These are phyloP conservation scores for Leptinotarsa peninsularis DNA, from an alignment of 2,888 invertebrate genomes.

Conservation along the genomic window DNA sequence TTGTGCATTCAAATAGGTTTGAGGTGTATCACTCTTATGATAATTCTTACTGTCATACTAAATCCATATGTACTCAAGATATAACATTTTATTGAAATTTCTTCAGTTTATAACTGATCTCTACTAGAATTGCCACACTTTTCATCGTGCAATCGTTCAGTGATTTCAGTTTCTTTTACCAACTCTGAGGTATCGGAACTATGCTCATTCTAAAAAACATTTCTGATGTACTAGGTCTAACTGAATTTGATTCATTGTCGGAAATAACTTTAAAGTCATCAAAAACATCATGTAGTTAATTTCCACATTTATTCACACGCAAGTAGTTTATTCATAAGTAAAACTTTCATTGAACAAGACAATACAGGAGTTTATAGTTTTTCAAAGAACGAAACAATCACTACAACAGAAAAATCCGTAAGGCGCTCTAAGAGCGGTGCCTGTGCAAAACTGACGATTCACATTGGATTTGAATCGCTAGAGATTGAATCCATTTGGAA, in stretches of 20 bases:
- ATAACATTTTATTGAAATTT: not conserved
- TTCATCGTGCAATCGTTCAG: not conserved
- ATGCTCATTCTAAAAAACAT: not conserved
- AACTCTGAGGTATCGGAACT: not conserved
- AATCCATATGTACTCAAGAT: constrained; percentile 10
- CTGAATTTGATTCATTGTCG: not conserved
- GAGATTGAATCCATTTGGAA: too few species aligned
- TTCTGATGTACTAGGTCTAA: not conserved
- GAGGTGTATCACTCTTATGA: not conserved
- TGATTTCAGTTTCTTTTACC: too few species aligned
- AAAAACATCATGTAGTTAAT: not conserved
- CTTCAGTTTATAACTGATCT: not conserved
- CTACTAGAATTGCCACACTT: not conserved
- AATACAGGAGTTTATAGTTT: too few species aligned
- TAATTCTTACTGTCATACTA: not conserved
- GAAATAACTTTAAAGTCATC: not conserved
- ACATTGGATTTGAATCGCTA: too few species aligned
- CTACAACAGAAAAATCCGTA: not conserved
- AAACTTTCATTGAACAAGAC: too few species aligned
- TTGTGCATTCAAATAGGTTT: not conserved
- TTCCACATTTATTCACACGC: not conserved
- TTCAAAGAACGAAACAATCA: too few species aligned
- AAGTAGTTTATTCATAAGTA: too few species aligned
- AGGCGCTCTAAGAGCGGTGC: too few species aligned
- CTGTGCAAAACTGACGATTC: too few species aligned